Base-by-base conservation (phyloP, 2,113 vertebrate genomes). In the Hippocampus guttulatus region DNA sequence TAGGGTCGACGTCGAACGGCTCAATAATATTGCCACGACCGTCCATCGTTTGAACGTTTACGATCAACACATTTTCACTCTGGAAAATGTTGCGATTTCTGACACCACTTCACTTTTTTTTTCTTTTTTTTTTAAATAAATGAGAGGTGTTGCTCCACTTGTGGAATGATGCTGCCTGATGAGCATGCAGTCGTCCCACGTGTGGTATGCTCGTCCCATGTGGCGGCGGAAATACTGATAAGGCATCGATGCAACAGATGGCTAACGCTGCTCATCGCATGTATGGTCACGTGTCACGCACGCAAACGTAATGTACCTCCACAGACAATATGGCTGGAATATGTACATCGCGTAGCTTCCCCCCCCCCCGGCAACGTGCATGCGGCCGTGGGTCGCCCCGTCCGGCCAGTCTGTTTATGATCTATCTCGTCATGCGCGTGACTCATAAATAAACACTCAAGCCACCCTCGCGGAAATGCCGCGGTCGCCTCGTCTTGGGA, bases 131-230 rank as follows among this genome's bases (percentile, higher is more conserved):
- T 57, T n/a, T 55, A n/a, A n/a, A 33, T 33, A 33, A n/a, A 64
- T 75, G 61, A 77, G 75, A 78, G 76, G 78, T 81, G 70, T 20
- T 80, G 61, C 74, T 87, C 70, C 74, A 82, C 77, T 85, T 90
- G 78, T 71, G 52, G 55, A 73, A 75, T 74, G 81, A 82, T 83
- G 64, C 14, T 66, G 54, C 78, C 78, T 51, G 78, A 69, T 81
- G 74, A 87, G 79, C 83, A 87, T 33, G 30, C 30, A 33, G 30
- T 33, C 30, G 30, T 65, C 82, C 84, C 82, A 83, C 85, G 78
- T 71, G 77, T 82, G 57, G 78, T 80, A 88, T 87, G 85, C 87
- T 82, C 79, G 70, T 81, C 77, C 67, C 71, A 70, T 84, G 87
- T 78, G 80, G 83, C 49, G 33, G 52, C 16, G 55, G 66, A 85